Evolutionary conservation across 2,797 vertebrate species (phyloP), one percentile per base, ranked within the genome.

Genomic region (Loriculus beryllinus): DNA sequence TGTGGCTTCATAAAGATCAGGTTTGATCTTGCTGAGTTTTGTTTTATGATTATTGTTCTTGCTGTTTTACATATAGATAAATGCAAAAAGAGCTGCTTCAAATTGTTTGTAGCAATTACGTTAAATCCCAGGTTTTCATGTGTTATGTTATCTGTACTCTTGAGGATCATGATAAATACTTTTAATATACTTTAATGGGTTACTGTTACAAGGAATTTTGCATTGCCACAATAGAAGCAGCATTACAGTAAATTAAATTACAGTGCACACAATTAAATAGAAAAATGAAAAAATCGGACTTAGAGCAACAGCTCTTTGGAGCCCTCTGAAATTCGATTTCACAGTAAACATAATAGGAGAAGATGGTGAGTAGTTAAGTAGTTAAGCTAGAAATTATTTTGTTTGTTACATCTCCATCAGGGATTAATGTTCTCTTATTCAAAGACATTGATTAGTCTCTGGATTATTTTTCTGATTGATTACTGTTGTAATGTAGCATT

Each of bases 121-220:
- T 94, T 93, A 94, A 94, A 93, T 97, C 93, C 86, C 91, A 88
- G 80, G 82, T 96, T 97, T 97, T 89, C 25, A 3, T 95, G 94
- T 82, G n/a, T 93, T 93, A 70, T 96, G 43, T 96, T 95, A 85
- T 96, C 92, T 77, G 49, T 91, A 64, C 96, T 96, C 92, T 68
- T 74, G 95, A 97, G 97, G 80, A 95, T 88, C 87, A 88, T 97
- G 96, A 98, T 98, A 97, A 97, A 98, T 98, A 97, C 90, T 97
- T 98, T 98, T 97, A 98, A 98, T 98, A 98, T 95, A 89, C 82
- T 96, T 97, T 97, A 98, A 97, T 98, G 87, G 90, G 81, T 90
- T 96, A 91, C 76, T 96, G 51, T 97, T 97, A 94, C 59, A 95
- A 95, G 92, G 95, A 95, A 90, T 96, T 97, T 94, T 97, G 70